These are phyloP conservation scores for Cyanoderma ruficeps DNA, from an alignment of 2,113 vertebrate genomes.

Conservation along the genomic window DNA sequence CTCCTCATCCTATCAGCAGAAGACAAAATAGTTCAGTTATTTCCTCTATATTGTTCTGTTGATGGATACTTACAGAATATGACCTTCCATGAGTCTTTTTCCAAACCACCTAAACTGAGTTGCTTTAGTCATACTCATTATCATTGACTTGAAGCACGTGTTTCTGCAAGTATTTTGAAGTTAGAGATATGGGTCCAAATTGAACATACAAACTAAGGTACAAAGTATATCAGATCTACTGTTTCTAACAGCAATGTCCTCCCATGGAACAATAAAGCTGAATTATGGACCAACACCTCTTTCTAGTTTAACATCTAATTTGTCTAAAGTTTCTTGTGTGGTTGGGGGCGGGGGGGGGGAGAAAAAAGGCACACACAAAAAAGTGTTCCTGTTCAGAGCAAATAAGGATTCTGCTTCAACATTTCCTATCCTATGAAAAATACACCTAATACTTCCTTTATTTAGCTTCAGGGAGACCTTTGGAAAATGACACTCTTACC, in stretches of 20 bases:
- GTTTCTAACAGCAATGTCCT: background rate
- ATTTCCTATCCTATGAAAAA: background rate
- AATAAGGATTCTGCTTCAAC: background rate
- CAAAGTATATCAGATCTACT: background rate
- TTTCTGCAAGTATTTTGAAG: background rate
- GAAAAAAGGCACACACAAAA: background rate
- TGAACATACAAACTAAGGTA: background rate
- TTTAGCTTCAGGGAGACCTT: background rate
- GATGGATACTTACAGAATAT: background rate
- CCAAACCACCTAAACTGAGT: background rate
- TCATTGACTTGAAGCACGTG: background rate
- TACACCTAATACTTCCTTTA: background rate
- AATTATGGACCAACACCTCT: background rate
- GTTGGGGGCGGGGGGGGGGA: accelerated
- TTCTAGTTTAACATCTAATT: background rate
- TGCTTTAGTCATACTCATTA: background rate
- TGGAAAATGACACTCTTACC: background rate
- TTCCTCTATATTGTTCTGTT: background rate
- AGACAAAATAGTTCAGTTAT: background rate
- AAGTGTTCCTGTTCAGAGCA: background rate
- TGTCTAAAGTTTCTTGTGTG: background rate
- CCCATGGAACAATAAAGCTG: background rate
- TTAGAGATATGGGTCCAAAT: background rate
- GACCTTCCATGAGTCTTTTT: background rate
- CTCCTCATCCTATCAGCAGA: background rate